Evolutionary conservation across 1,140 invertebrate genomes (phyloP).

Genomic region (Brachionus koreanus): DNA sequence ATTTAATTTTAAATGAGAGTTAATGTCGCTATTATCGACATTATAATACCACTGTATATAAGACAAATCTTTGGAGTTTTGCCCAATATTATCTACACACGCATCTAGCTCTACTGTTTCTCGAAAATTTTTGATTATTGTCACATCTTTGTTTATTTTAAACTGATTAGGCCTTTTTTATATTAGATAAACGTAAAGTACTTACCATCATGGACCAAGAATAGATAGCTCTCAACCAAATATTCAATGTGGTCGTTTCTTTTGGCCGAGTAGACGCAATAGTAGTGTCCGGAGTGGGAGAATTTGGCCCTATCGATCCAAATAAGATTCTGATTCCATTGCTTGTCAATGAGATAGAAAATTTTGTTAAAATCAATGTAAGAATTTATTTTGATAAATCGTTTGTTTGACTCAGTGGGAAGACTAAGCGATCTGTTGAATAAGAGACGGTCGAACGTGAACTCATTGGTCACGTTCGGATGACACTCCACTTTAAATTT

Average conservation of each 20-base stretch:
- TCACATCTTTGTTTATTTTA: not conserved
- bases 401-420: not conserved
- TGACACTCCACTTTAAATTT: slow-evolving; percentile 28
- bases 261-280: slow-evolving; percentile 1
- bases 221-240: not conserved
- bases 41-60: slow-evolving; percentile 33
- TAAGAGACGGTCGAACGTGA: slow-evolving; percentile 8
- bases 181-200: not conserved
- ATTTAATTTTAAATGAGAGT: not conserved
- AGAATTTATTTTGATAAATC: not conserved
- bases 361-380: not conserved
- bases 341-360: not conserved
- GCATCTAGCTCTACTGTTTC: slow-evolving; percentile 24
- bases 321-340: not conserved
- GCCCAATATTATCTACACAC: not conserved
- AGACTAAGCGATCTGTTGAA: not conserved
- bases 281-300: not conserved
- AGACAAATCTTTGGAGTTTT: not conserved
- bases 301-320: not conserved
- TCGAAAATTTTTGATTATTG: slow-evolving; percentile 23
- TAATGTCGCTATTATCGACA: not conserved
- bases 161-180: not conserved
- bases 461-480: not conserved
- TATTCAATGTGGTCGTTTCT: not conserved
- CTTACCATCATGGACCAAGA: slow-evolving; percentile 4